Evolutionary conservation across 2,797 vertebrate genomes (phyloP).

Genomic region (Characodon lateralis): DNA sequence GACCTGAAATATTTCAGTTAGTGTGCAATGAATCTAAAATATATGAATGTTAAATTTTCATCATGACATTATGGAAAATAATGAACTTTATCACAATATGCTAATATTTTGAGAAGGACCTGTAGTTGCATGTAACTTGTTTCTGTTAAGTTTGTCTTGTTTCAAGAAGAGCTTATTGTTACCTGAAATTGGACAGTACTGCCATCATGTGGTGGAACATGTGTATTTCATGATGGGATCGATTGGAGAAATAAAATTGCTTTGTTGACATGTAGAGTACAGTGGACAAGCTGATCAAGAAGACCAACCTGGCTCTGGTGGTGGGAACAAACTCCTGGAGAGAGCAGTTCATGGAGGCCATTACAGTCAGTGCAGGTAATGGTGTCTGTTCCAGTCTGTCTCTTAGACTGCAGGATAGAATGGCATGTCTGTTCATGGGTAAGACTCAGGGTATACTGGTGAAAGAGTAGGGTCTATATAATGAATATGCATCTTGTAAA

Average conservation of each 20-base stretch:
- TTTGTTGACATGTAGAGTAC: slow-evolving; percentile 83
- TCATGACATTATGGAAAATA: too few species aligned
- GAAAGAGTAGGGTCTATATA: neutral
- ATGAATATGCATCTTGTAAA: neutral
- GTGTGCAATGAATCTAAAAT: too few species aligned
- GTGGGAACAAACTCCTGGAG: slow-evolving; percentile 99
- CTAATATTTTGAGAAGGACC: too few species aligned
- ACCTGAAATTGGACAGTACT: slow-evolving; percentile 43
- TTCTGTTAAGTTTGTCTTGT: slow-evolving; percentile 31
- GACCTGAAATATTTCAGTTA: too few species aligned
- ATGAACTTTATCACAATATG: too few species aligned
- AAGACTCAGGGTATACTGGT: neutral
- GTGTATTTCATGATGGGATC: slow-evolving; percentile 14
- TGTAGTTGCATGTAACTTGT: slow-evolving; percentile 29
- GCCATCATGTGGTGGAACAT: slow-evolving; percentile 69
- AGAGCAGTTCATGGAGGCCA: slow-evolving; percentile 98
- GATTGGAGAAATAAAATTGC: neutral
- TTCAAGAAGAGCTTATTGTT: neutral
- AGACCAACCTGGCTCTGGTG: slow-evolving; percentile 97
- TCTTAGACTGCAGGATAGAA: neutral
- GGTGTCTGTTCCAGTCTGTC: neutral
- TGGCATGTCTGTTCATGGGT: neutral
- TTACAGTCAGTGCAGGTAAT: slow-evolving; percentile 97
- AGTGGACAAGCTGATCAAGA: slow-evolving; percentile 98
- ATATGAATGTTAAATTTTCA: too few species aligned